A percentile compares a stretch with the other conserved stretches of the same genome.
Conservation (phyloP, 92 coral and sea anemone species). For the Muricea muricata region DNA sequence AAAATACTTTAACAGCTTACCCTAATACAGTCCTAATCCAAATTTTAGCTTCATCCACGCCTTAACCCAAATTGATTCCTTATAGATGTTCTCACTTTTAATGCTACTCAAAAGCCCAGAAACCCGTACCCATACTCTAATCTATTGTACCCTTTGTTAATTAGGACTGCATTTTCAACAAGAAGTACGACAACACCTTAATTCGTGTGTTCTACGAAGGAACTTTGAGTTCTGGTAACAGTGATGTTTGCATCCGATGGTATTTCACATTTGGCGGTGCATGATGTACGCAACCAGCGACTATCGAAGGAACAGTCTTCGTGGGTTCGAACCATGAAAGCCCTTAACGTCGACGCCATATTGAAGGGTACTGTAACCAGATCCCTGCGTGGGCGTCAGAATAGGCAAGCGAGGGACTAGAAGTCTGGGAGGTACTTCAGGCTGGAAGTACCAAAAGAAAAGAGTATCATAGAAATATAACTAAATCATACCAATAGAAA, state of each 20-base stretch:
- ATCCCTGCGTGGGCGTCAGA: constrained; percentile 40
- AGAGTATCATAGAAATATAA: too few species aligned
- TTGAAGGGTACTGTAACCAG: constrained; percentile 35
- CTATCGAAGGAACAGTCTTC: constrained; percentile 15
- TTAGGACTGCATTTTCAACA: constrained; percentile 19
- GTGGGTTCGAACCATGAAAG: not conserved
- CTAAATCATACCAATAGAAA: too few species aligned
- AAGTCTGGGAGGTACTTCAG: constrained; percentile 27
- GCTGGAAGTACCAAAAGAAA: too few species aligned
- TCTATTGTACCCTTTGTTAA: too few species aligned
- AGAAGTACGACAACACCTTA: constrained; percentile 18
- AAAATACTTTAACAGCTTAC: too few species aligned
- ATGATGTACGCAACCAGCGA: constrained; percentile 7
- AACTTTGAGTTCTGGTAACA: not conserved
- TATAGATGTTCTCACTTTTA: too few species aligned
- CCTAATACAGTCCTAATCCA: too few species aligned
- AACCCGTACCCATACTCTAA: too few species aligned
- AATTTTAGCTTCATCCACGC: too few species aligned
- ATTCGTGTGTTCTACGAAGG: constrained; percentile 31
- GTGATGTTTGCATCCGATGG: constrained; percentile 19
- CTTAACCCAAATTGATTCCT: too few species aligned
- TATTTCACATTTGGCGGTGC: constrained; percentile 15
- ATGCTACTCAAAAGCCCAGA: too few species aligned
- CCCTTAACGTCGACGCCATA: constrained; percentile 23
- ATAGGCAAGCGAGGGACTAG: constrained; percentile 14